These are phyloP conservation scores for Oenanthe oenanthe DNA, from an alignment of 2,113 vertebrate species.

Conservation along the genomic window DNA sequence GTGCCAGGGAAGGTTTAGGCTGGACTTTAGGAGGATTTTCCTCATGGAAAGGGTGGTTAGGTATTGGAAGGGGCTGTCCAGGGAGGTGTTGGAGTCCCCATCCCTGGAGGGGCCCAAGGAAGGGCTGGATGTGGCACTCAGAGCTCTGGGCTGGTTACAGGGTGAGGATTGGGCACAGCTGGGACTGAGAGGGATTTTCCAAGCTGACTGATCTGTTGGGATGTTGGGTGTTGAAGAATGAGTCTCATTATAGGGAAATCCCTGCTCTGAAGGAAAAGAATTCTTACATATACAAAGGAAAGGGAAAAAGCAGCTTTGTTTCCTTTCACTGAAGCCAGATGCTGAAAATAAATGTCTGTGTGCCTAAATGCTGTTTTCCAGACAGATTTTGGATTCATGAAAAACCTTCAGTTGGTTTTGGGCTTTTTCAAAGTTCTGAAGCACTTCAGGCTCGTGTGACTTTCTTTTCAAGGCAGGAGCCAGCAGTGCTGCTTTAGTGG, in stretches of 20 bases:
- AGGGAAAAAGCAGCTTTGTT: not conserved
- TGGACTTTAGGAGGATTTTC: not conserved
- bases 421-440: not conserved
- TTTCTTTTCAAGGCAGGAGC: not conserved
- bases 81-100: not conserved
- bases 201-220: not conserved
- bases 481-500: not conserved
- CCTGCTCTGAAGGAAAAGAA: not conserved
- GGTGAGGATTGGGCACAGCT: rapidly evolving
- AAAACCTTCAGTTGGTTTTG: not conserved
- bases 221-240: no score
- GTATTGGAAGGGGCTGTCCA: not conserved
- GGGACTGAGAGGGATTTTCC: not conserved
- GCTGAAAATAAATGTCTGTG: not conserved
- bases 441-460: rapidly evolving
- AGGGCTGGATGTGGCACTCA: rapidly evolving
- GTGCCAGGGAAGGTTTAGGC: not conserved
- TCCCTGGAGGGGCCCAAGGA: not conserved
- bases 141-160: not conserved
- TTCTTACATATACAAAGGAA: not conserved
- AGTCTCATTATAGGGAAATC: not conserved
- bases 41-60: not conserved
- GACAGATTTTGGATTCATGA: not conserved
- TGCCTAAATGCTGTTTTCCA: not conserved
- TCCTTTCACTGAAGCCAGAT: not conserved